A percentile compares a stretch with the other conserved stretches of the same genome.
Conservation (phyloP, 2,113 vertebrate genomes). For the Oryzias woworae region DNA sequence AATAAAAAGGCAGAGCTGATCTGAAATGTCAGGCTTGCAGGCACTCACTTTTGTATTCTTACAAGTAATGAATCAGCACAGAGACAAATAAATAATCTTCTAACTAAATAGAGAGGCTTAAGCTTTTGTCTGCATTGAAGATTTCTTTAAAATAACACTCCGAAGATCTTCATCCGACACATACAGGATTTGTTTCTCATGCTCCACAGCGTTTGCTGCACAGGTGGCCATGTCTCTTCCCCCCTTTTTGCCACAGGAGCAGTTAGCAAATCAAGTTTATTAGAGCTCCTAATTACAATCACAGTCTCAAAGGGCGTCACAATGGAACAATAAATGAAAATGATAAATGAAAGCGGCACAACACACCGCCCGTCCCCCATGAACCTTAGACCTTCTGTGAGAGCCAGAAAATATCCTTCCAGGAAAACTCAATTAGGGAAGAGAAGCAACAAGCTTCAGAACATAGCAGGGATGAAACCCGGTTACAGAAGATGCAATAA, state of each 20-base stretch:
- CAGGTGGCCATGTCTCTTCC: constrained; percentile 12
- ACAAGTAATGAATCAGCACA: neutral
- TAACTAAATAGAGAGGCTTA: neutral
- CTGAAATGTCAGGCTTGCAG: constrained; percentile 9
- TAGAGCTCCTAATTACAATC: constrained; percentile 64
- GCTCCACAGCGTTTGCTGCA: constrained; percentile 1
- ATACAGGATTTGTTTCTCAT: constrained; percentile 4
- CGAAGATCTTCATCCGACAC: constrained; percentile 3
- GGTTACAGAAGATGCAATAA: neutral
- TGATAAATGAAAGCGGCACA: constrained; percentile 54
- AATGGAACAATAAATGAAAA: constrained; percentile 61
- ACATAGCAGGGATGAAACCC: constrained; percentile 2
- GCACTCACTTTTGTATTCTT: constrained; percentile 1
- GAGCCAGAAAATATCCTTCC: constrained; percentile 17
- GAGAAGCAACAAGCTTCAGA: constrained; percentile 12
- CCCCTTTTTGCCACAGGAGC: constrained; percentile 38
- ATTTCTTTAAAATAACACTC: constrained; percentile 9
- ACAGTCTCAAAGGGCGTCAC: constrained; percentile 53
- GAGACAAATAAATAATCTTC: constrained; percentile 16
- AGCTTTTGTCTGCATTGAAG: neutral
- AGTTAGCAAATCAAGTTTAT: constrained; percentile 65
- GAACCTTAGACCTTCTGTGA: constrained; percentile 35
- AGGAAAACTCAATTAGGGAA: constrained; percentile 41
- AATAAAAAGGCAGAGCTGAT: neutral
- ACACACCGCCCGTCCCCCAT: neutral